phyloP scores from a whole-genome alignment of 2,888 invertebrate species.

The Parochlus steinenii region DNA sequence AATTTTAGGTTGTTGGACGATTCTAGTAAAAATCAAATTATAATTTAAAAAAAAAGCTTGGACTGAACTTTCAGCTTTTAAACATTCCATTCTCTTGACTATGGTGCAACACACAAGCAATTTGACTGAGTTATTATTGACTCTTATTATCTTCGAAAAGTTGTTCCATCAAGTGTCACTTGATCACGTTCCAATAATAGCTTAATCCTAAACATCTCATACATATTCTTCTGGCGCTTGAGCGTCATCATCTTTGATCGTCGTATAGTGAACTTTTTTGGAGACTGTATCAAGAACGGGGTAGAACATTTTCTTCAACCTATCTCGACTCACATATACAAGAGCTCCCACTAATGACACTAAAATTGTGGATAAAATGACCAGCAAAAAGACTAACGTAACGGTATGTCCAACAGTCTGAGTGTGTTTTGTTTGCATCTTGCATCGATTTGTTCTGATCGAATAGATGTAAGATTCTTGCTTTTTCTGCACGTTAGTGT shows the following conservation, averaged over 20 bases:
- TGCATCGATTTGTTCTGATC: slow-evolving; percentile 23
- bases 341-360: slow-evolving; percentile 37
- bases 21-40: too few species aligned
- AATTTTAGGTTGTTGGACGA: too few species aligned
- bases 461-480: slow-evolving; percentile 16
- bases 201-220: too few species aligned
- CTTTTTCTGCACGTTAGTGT: slow-evolving; percentile 20
- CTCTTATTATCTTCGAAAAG: too few species aligned
- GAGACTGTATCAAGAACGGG: slow-evolving; percentile 47
- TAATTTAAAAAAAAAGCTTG: too few species aligned
- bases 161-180: too few species aligned
- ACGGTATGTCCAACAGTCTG: slow-evolving; percentile 23
- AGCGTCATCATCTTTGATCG: slow-evolving; percentile 43
- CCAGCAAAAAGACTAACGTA: slow-evolving; percentile 31
- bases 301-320: slow-evolving; percentile 37
- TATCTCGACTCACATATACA: slow-evolving; percentile 42
- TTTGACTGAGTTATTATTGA: too few species aligned
- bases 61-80: too few species aligned
- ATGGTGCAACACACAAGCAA: too few species aligned
- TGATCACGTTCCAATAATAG: too few species aligned
- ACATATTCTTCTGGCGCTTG: slow-evolving; percentile 32
- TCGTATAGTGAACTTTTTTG: slow-evolving; percentile 55
- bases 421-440: slow-evolving; percentile 19
- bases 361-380: slow-evolving; percentile 37
- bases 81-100: too few species aligned